Conservation (phyloP, 2,797 vertebrate species). For the Lutjanus argentimaculatus region DNA sequence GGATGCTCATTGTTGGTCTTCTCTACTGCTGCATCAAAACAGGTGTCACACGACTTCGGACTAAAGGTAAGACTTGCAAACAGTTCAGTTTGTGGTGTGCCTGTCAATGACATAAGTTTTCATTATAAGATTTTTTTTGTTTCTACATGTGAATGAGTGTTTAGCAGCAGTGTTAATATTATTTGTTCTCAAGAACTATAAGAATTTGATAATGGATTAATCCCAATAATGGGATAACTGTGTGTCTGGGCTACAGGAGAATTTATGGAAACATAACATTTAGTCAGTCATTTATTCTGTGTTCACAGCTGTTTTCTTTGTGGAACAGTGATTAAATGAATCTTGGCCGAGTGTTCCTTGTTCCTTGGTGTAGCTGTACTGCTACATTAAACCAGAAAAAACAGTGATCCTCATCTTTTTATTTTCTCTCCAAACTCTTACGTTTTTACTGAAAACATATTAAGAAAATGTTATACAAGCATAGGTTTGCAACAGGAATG, state of each 20-base stretch:
- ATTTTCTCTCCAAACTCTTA: not conserved
- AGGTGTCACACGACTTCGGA: slow-evolving; percentile 6
- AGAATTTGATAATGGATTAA: not conserved
- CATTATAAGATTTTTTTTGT: not conserved
- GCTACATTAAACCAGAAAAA: not conserved
- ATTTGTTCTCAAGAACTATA: not conserved
- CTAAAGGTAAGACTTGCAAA: slow-evolving; percentile 58
- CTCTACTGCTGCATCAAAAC: slow-evolving; percentile 57
- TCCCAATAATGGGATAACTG: not conserved
- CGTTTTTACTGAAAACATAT: slow-evolving; percentile 4
- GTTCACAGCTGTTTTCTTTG: not conserved
- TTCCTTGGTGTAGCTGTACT: not conserved
- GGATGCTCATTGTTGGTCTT: slow-evolving; percentile 50
- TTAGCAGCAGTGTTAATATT: not conserved
- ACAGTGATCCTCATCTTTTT: not conserved
- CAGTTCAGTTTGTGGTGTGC: not conserved
- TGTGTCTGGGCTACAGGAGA: not conserved
- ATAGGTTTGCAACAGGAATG: not conserved
- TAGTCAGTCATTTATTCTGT: not conserved
- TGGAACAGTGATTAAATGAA: not conserved
- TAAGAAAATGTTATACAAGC: not conserved
- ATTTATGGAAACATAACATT: not conserved
- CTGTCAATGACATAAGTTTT: not conserved
- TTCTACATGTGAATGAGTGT: not conserved
- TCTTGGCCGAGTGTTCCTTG: not conserved